These are phyloP conservation scores for Thera britannica DNA, from an alignment of 2,888 invertebrate genomes.

Conservation along the genomic window DNA sequence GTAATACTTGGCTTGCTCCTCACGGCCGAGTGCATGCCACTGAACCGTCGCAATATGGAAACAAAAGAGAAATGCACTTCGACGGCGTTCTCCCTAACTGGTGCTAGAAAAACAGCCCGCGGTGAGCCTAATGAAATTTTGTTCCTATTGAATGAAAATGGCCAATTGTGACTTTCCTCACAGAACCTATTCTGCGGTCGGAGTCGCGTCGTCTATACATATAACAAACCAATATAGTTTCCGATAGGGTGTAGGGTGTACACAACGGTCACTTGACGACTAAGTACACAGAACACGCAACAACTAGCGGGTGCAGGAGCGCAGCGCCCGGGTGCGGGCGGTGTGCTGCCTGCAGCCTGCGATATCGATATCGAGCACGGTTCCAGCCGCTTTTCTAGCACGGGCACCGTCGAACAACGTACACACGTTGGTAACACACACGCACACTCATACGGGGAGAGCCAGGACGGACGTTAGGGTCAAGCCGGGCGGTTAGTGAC, in stretches of 20 bases:
- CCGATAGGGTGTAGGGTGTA: conserved; percentile 76
- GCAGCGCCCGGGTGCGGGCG: conserved; percentile 42
- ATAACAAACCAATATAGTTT: conserved; percentile 84
- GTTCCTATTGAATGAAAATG: conserved; percentile 78
- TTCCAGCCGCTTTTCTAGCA: conserved; percentile 83
- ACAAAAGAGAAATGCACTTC: conserved; percentile 83
- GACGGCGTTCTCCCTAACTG: conserved; percentile 82
- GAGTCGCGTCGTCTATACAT: conserved; percentile 79
- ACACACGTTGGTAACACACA: conserved; percentile 71
- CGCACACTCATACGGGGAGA: conserved; percentile 77
- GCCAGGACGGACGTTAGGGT: conserved; percentile 55
- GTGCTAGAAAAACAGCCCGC: conserved; percentile 90
- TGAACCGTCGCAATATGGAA: conserved; percentile 86
- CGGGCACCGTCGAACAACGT: conserved; percentile 66
- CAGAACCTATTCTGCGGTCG: conserved; percentile 85
- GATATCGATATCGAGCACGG: conserved; percentile 63
- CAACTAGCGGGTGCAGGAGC: conserved; percentile 55
- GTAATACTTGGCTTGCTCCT: conserved; percentile 99
- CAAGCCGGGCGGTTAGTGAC: conserved; percentile 62
- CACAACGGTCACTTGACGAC: conserved; percentile 82
- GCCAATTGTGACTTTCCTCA: conserved; percentile 82
- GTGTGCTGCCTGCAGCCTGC: conserved; percentile 47
- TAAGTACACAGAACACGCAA: conserved; percentile 82
- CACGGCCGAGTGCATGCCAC: conserved; percentile 99
- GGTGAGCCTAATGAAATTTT: conserved; percentile 79